Conservation (phyloP, 37 sponge, comb jelly and placozoan genomes). For the Halisarca cf. caerulea region DNA sequence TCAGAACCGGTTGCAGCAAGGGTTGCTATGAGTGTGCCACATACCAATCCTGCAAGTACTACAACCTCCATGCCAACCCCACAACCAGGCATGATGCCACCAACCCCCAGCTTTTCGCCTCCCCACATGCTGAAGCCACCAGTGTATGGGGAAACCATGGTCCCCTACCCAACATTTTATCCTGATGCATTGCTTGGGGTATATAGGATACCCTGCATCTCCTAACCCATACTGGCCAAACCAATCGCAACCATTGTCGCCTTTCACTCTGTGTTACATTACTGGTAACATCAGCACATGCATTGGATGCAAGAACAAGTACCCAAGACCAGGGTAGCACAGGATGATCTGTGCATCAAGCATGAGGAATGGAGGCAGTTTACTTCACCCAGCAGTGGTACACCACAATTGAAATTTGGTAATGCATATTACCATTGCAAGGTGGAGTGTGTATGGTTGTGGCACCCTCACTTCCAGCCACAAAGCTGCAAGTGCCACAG, state of each 20-base stretch:
- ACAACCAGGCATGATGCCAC: not conserved
- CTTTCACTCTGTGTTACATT: slow-evolving; percentile 28
- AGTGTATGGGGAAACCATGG: not conserved
- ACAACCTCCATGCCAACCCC: not conserved
- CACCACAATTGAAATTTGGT: slow-evolving; percentile 16
- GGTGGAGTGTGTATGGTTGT: not conserved
- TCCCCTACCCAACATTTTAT: not conserved
- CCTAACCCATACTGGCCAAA: not conserved
- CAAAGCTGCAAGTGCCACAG: not conserved
- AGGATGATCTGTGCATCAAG: slow-evolving; percentile 32
- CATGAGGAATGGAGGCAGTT: slow-evolving; percentile 35
- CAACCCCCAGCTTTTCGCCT: slow-evolving; percentile 10
- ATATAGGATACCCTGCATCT: not conserved
- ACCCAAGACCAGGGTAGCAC: not conserved
- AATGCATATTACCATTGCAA: slow-evolving; percentile 26
- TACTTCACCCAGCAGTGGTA: not conserved
- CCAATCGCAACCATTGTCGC: slow-evolving; percentile 3
- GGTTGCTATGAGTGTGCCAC: not conserved
- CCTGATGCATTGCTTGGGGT: not conserved
- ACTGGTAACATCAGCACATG: slow-evolving; percentile 32
- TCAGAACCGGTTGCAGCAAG: slow-evolving; percentile 4
- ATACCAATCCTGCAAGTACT: not conserved
- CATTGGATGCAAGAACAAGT: slow-evolving; percentile 37
- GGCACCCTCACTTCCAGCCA: not conserved
- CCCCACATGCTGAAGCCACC: not conserved